Base-by-base conservation (phyloP, 2,113 vertebrate species). In the Sminthopsis crassicaudata region DNA sequence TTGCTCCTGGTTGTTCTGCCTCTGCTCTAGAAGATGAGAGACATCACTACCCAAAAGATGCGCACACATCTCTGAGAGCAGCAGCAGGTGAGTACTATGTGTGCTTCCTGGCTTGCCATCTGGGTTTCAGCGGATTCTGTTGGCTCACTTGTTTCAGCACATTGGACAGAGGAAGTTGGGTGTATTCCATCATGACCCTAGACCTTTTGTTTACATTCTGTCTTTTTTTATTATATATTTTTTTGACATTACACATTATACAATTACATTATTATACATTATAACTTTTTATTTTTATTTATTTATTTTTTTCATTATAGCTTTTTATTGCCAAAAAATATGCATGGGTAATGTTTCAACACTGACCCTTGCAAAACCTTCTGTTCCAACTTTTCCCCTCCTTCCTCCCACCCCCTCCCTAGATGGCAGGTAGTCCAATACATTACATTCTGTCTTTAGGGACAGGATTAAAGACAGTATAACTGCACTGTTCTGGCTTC, bases 191-290 rank as follows among this genome's bases (percentile, higher is more conserved):
- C 19, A 19, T 84, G 67, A 8, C 5, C 8, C 16, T 48, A 96
- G 95, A 95, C 90, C 53, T 36, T 94, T 92, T 89, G 50, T 54
- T 36, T 92, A 91, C 94, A 57, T 94, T 91, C 14, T 46, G 67
- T 89, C 50, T 25, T 48, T 0, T 48, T 48, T 48, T 48, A 48
- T 48, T 48, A 48, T 48, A 48, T 48, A 7, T 48, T 48, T 48
- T 48, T 48, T 48, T 48, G 48, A 48, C 48, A 48, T 48, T 48
- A 48, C 48, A 48, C 48, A 48, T 48, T 48, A 48, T 48, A 48
- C 48, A 48, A 48, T 48, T 48, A 48, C 6, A 48, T 48, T 48
- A 48, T 48, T 48, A 48, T 48, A 48, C 48, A 48, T 48, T 48
- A 48, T 48, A 48, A 7, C 48, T 48, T 48, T 48, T 48, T 48